Base-by-base conservation (phyloP, 2,888 invertebrate species). In the Limenitis arthemis region DNA sequence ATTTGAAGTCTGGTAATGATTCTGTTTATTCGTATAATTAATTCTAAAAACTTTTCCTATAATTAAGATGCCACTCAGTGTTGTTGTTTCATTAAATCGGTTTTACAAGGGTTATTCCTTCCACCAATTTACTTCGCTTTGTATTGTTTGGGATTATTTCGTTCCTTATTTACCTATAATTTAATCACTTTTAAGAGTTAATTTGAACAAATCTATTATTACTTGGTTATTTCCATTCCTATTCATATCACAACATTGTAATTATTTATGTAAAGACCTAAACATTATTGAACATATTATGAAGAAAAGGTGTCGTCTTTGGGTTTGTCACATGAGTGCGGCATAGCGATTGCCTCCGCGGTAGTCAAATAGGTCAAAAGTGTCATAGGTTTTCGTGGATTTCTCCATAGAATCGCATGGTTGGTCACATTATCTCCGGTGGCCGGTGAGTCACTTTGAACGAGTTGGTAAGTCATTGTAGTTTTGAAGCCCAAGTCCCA, bases 11-110 rank as follows among this genome's bases (percentile, higher is more conserved):
- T 8, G 30, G 8, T 20, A 30, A 12, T 73, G 72, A 73, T 75
- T 80, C 74, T 79, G 77, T 80, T 80, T 81, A 77, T 80, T 80
- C 79, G 74, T 79, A 72, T 79, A 81, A 82, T 81, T 79, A 83
- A 81, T 81, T 75, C 75, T 65, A 69, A 74, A 73, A 73, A 72
- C 74, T 75, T 70, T 69, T 68, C 64, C 67, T 73, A 75, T 79
- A 78, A 79, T 79, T 77, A 77, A 75, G 72, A 76, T 73, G 72
- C 72, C 68, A 70, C 69, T 75, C 70, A 65, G 64, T 73, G 71
- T 71, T 73, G 69, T 72, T 73, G 69, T 72, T 74, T 64, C 46
- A 43, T 62, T 59, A 66, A 72, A 69, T 68, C 66, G 66, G 68
- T 72, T 77, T 77, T 69, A 60, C 55, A 66, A 64, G 72, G 70